Evolutionary conservation across 2,113 vertebrate species (phyloP).

Genomic region (Chrysemys picta): DNA sequence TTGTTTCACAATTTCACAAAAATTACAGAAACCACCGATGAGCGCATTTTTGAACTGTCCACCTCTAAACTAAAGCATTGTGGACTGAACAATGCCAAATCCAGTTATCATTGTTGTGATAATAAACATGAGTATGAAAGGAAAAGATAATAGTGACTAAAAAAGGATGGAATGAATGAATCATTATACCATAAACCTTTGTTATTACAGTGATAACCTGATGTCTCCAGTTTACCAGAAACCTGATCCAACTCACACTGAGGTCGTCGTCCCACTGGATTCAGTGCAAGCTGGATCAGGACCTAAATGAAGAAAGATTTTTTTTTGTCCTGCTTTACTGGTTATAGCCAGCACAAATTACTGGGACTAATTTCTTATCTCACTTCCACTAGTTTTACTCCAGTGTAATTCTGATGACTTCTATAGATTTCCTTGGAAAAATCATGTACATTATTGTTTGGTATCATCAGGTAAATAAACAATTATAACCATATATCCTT

Average conservation of each 20-base stretch:
- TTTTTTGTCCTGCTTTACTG: background rate
- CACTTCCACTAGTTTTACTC: background rate
- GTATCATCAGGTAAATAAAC: too few relatives aligned
- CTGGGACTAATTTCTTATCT: background rate
- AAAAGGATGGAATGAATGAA: fast-evolving
- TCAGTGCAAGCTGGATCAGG: background rate
- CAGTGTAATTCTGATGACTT: background rate
- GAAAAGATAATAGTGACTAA: background rate
- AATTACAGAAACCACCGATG: background rate
- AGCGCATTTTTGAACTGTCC: background rate
- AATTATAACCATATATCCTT: too few relatives aligned
- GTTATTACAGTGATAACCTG: background rate
- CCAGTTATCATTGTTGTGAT: background rate
- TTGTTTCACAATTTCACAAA: background rate
- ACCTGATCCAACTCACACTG: background rate
- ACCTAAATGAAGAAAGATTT: background rate
- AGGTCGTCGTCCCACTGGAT: background rate
- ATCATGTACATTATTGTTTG: too few relatives aligned
- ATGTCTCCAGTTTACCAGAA: background rate
- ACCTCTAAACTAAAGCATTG: background rate
- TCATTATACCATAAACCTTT: background rate
- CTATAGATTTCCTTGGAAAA: background rate
- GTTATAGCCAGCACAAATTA: background rate
- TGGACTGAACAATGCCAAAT: background rate
- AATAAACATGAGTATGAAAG: fast-evolving